A percentile compares a stretch with the other conserved stretches of the same genome.
These are phyloP conservation scores for Matsumyia berberina DNA, from an alignment of 2,888 invertebrate genomes.

Conservation along the genomic window DNA sequence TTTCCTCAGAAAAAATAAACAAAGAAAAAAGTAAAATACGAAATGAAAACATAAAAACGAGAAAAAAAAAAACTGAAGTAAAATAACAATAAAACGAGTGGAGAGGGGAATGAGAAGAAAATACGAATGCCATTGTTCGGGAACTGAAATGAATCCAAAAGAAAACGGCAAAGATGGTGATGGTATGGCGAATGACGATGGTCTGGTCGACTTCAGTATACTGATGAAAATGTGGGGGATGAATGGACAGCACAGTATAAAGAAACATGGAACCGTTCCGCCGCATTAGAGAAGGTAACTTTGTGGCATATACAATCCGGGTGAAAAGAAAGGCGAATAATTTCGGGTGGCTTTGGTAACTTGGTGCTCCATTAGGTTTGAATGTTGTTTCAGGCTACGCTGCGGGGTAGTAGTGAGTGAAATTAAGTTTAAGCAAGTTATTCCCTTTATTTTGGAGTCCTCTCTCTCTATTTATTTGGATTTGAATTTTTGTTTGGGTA, in stretches of 20 bases:
- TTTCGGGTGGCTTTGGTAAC: constrained; percentile 27
- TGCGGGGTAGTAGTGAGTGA: not conserved
- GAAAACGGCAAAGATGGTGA: too few relatives aligned
- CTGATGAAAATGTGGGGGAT: not conserved
- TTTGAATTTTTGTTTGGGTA: constrained; percentile 20
- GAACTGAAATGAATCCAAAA: constrained; percentile 63
- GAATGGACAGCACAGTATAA: constrained; percentile 41
- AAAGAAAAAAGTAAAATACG: constrained; percentile 44
- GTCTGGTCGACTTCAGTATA: not conserved
- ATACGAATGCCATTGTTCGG: constrained; percentile 60
- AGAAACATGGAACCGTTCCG: constrained; percentile 59
- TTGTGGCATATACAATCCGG: constrained; percentile 50
- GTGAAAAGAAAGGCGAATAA: constrained; percentile 28
- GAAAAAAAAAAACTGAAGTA: constrained; percentile 61
- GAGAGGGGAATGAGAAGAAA: constrained; percentile 37
- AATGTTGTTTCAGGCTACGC: constrained; percentile 10
- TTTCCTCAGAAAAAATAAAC: constrained; percentile 32
- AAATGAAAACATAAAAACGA: constrained; percentile 71
- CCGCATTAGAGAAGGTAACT: constrained; percentile 68
- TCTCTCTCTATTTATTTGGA: constrained; percentile 5
- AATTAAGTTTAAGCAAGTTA: constrained; percentile 12
- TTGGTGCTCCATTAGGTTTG: constrained; percentile 44
- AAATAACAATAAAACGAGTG: constrained; percentile 69
- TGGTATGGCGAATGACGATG: constrained; percentile 32
- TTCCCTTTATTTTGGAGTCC: not conserved